Conservation (phyloP, 2,888 invertebrate species). For the Hydrotaea diabolus region DNA sequence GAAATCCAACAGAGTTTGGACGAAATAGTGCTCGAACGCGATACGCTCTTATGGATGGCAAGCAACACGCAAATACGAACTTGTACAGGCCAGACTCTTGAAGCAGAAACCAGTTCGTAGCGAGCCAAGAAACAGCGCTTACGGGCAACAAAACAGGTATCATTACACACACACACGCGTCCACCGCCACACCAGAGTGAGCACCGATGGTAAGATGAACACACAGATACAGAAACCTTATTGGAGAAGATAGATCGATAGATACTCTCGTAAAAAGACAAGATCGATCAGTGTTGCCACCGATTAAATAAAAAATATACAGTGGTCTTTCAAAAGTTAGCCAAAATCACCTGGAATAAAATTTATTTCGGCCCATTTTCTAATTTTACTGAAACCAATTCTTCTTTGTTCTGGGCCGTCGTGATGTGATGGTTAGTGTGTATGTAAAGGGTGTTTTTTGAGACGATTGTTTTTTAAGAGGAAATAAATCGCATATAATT, state of each 20-base stretch:
- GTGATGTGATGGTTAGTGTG: too few relatives aligned
- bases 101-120: constrained; percentile 63
- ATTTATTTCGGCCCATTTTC: too few relatives aligned
- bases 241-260: constrained; percentile 38
- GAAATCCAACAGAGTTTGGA: constrained; percentile 43
- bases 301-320: too few relatives aligned
- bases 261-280: background rate
- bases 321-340: too few relatives aligned
- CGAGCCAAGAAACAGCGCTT: constrained; percentile 57
- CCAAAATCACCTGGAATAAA: too few relatives aligned
- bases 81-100: constrained; percentile 43
- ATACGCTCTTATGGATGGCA: background rate
- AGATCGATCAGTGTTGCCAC: background rate
- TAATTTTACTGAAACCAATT: too few relatives aligned
- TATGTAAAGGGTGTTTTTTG: too few relatives aligned
- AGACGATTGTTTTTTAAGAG: too few relatives aligned
- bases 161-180: constrained; percentile 36
- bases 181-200: background rate
- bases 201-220: background rate
- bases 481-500: too few relatives aligned
- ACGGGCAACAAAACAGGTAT: constrained; percentile 67
- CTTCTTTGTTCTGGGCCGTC: too few relatives aligned
- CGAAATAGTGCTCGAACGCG: background rate
- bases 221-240: constrained; percentile 49
- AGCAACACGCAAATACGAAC: background rate